A percentile compares a stretch with the other conserved stretches of the same genome.
Evolutionary conservation across 2,113 vertebrate genomes (phyloP).

Genomic region (Bucco capensis): DNA sequence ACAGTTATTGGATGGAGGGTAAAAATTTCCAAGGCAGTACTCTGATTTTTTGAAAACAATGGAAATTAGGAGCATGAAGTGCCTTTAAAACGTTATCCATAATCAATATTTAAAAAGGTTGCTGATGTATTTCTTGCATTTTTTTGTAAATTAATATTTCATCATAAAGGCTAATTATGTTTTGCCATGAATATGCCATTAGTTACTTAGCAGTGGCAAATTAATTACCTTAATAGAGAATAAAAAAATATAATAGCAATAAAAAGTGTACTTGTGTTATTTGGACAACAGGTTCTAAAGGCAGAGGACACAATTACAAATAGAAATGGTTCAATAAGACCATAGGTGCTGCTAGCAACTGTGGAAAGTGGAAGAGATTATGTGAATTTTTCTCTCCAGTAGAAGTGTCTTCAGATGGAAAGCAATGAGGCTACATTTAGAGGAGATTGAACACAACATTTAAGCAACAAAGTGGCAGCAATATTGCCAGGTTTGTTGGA

Average conservation of each 20-base stretch:
- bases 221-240: background rate
- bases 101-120: background rate
- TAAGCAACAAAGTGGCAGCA: background rate
- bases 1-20: background rate
- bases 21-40: background rate
- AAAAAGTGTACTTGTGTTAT: background rate
- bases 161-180: background rate
- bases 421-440: background rate
- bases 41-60: background rate
- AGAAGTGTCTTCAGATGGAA: background rate
- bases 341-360: background rate
- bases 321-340: background rate
- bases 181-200: background rate
- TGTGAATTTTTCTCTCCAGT: background rate
- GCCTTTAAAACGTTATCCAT: background rate
- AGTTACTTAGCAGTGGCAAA: background rate
- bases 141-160: background rate
- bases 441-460: background rate
- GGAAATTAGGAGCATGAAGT: background rate
- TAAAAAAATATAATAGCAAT: background rate
- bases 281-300: background rate
- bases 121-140: background rate
- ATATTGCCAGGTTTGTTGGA: background rate
- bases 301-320: background rate
- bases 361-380: background rate